Base-by-base conservation (phyloP, 2,113 vertebrate genomes). In the Pipa parva region DNA sequence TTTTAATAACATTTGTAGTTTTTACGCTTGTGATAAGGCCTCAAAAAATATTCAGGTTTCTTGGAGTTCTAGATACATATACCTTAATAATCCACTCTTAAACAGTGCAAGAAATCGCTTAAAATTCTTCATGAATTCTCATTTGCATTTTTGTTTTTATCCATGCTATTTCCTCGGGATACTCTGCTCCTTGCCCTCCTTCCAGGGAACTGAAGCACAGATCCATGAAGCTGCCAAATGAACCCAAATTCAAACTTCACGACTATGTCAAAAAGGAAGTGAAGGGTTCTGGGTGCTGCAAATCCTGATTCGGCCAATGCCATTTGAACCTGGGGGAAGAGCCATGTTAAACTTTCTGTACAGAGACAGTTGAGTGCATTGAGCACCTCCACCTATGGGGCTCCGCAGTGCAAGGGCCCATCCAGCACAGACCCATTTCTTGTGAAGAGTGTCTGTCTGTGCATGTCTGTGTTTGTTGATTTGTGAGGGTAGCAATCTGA, bases 191-290 rank as follows among this genome's bases (percentile, higher is more conserved):
- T 42, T n/a, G n/a, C n/a, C 39, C 17, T 42, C 12, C 37, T 57
- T 0, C 0, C 78, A 97, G 94, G 79, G 95, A 95, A 71, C 71
- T 97, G 80, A 95, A 92, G 74, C 93, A 97, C 80, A 78, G 93
- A 50, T 86, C 86, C 52, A 78, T 75, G 74, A 92, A 91, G 74
- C 79, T 85, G 60, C 84, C 92, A 74, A 84, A 77, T 0, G 92
- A 94, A 74, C 89, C 93, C 12, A 89, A 75, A 80, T 97, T 97
- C 78, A 91, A 83, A 73, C 92, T 97, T 36, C 93, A 97, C 0
- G 95, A 97, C 72, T 97, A 94, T 0, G 85, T 97, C 39, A 87
- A 86, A 81, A 89, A 88, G 67, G 92, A 95, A 74, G 90, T 90
- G 71, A 90, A 79, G 61, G 84, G 86, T 25, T 71, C 83, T 0